Base-by-base conservation (phyloP, 2,797 vertebrate species). In the Synaphobranchus kaupii region DNA sequence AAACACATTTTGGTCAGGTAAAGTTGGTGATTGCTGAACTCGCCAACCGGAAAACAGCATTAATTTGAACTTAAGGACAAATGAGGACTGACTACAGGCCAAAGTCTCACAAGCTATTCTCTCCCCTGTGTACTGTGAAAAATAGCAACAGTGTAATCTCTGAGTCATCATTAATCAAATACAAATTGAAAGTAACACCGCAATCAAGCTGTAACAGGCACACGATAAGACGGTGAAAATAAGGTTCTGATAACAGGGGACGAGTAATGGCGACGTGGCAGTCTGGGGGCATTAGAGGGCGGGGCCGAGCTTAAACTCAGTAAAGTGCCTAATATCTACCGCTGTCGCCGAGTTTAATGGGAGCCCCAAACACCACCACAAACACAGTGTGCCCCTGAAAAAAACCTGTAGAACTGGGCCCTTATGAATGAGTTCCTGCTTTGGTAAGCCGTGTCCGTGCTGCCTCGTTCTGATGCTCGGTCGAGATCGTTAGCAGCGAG, bases 401-500 rank as follows among this genome's bases (percentile, higher is more conserved):
- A 34, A 76, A 76, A 76, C 85, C 85, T 91, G 66, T 86, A 66
- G 4, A 87, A 31, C 87, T 60, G 84, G 78, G 54, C 91, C 92
- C 90, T 90, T 90, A 90, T 52, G 78, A 86, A 78, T 71, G 5
- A 34, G 5, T 78, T 91, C 90, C 47, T 22, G 22, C 22, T 50
- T 12, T 81, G 20, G 44, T 50, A 15, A 81, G 44, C 78, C 47
- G 6, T 25, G 22, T 31, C 25, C n/a, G 47, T 81, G 20, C 34
- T 7, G 17, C 15, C 15, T 39, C 39, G 6, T 6, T 81, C 17
- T 12, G 47, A 3, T 7, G 47, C 25, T 50, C 47, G n/a, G 78
- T 50, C 22, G 25, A 50, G 78, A 12, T 47, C 73, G 44, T 20
- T 44, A 87, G 82, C 34, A 89, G 83, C 12, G 58, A 39, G 39